Percentiles rank a stretch among this genome's conserved stretches.
These are phyloP conservation scores for Agapetus fuscipes DNA, from an alignment of 2,888 invertebrate species.

Conservation along the genomic window DNA sequence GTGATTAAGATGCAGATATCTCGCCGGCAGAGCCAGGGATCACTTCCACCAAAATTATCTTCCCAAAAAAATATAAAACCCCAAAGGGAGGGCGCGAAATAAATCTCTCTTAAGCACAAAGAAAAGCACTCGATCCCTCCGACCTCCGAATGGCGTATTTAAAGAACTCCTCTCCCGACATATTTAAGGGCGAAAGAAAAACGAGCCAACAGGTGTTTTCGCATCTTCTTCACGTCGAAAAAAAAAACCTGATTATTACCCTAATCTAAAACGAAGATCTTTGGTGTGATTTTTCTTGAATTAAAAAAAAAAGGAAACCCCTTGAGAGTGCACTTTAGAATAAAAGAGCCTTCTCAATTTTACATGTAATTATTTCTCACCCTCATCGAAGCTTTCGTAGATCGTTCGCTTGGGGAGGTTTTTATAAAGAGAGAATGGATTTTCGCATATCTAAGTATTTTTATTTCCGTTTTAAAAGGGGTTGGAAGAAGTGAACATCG, in stretches of 20 bases:
- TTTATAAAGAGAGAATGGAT: constrained; percentile 2
- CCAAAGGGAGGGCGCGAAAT: constrained; percentile 7
- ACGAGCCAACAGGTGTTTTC: constrained; percentile 18
- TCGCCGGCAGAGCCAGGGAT: not conserved
- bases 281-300: constrained; percentile 4
- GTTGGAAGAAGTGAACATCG: constrained; percentile 15
- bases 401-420: too few relatives aligned
- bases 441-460: constrained; percentile 11
- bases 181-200: constrained; percentile 1
- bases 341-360: not conserved
- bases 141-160: constrained; percentile 11
- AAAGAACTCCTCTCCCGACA: constrained; percentile 3
- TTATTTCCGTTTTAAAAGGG: constrained; percentile 14
- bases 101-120: constrained; percentile 9
- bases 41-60: constrained; percentile 2
- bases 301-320: constrained; percentile 5
- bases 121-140: constrained; percentile 11
- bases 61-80: too few relatives aligned
- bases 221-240: too few relatives aligned
- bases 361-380: constrained; percentile 14
- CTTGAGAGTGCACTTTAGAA: not conserved
- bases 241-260: constrained; percentile 14
- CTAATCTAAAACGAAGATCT: not conserved
- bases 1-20: constrained; percentile 7
- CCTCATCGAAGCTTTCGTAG: constrained; percentile 8